phyloP scores from a whole-genome alignment of 2,797 vertebrate species.

The Bufotes viridis region DNA sequence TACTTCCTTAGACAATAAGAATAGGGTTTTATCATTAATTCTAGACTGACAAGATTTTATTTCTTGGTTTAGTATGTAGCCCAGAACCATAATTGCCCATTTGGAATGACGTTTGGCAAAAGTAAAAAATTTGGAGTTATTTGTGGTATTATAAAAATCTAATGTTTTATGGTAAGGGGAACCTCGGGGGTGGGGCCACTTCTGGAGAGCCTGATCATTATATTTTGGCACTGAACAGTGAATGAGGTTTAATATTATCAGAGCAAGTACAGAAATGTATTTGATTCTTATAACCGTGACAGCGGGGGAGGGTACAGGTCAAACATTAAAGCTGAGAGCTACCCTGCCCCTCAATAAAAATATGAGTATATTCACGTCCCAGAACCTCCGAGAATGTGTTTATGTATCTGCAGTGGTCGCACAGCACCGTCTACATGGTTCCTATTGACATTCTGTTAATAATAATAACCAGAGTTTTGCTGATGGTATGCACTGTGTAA shows the following conservation, averaged over 20 bases:
- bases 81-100: too few relatives aligned
- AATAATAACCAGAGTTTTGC: slow-evolving; percentile 38
- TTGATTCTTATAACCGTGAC: not conserved
- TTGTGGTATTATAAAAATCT: not conserved
- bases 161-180: too few relatives aligned
- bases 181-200: not conserved
- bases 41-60: too few relatives aligned
- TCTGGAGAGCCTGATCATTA: not conserved
- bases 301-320: not conserved
- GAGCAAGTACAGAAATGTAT: not conserved
- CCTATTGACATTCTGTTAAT: slow-evolving; percentile 2
- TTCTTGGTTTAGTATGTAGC: too few relatives aligned
- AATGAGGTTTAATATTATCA: not conserved
- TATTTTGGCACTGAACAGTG: not conserved
- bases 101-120: too few relatives aligned
- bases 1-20: too few relatives aligned
- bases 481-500: slow-evolving; percentile 18
- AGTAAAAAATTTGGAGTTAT: too few relatives aligned
- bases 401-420: not conserved
- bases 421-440: not conserved
- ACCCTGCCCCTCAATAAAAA: not conserved
- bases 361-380: not conserved
- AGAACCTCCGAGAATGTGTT: slow-evolving; percentile 14
- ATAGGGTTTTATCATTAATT: too few relatives aligned
- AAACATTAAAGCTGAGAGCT: not conserved